A percentile compares a stretch with the other conserved stretches of the same genome.
Conservation (phyloP, 2,113 vertebrate genomes). For the Daboia siamensis region DNA sequence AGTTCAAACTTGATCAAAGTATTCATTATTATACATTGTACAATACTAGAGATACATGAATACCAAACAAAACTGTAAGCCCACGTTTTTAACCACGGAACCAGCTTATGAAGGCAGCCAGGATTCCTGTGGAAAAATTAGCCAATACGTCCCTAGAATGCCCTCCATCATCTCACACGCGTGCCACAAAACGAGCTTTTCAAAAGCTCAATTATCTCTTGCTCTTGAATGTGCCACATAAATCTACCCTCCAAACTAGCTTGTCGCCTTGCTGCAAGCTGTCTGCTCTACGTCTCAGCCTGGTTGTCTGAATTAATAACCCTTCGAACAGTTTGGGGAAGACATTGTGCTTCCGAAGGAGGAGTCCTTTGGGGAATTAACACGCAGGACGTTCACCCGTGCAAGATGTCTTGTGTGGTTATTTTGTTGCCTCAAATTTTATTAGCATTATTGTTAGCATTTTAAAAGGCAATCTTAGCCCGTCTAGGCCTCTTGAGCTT, state of each 20-base stretch:
- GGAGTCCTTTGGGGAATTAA: slow-evolving; percentile 46
- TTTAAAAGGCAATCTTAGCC: too few relatives aligned
- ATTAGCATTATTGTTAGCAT: too few relatives aligned
- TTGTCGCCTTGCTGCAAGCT: slow-evolving; percentile 75
- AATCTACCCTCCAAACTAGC: slow-evolving; percentile 74
- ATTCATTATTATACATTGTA: slow-evolving; percentile 84
- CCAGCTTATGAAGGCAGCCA: slow-evolving; percentile 87
- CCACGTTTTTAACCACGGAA: slow-evolving; percentile 92
- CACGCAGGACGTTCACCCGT: slow-evolving; percentile 51
- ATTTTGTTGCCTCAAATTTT: too few relatives aligned
- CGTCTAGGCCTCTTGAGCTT: neutral
- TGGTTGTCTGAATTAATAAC: slow-evolving; percentile 49
- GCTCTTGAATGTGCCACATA: slow-evolving; percentile 75
- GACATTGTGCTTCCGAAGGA: slow-evolving; percentile 66
- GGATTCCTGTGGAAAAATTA: slow-evolving; percentile 88
- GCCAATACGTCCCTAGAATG: slow-evolving; percentile 86
- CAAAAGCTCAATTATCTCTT: slow-evolving; percentile 89
- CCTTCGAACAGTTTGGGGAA: slow-evolving; percentile 82
- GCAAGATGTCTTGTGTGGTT: too few relatives aligned
- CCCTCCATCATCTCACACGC: slow-evolving; percentile 81
- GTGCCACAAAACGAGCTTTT: slow-evolving; percentile 76
- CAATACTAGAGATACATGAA: slow-evolving; percentile 83
- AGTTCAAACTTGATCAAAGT: slow-evolving; percentile 81
- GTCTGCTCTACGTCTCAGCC: slow-evolving; percentile 69
- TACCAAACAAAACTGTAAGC: slow-evolving; percentile 84